Evolutionary conservation across 2,888 invertebrate species (phyloP).

Genomic region (Papilio elwesi): DNA sequence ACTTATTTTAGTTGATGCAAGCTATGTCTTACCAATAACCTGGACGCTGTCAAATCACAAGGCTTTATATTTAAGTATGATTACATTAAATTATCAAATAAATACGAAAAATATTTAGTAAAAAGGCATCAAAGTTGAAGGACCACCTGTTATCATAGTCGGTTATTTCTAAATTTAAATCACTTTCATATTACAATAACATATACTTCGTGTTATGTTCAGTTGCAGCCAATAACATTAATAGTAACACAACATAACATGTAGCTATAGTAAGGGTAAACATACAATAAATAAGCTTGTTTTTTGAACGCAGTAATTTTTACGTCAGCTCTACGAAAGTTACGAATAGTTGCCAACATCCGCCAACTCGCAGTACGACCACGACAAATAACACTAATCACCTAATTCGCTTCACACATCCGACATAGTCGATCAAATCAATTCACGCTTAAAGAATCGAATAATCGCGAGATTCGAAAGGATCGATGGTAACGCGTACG

Average conservation of each 20-base stretch:
- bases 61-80: too few relatives aligned
- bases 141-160: too few relatives aligned
- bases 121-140: too few relatives aligned
- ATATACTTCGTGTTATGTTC: too few relatives aligned
- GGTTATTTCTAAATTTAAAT: too few relatives aligned
- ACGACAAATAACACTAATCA: slow-evolving; percentile 66
- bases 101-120: too few relatives aligned
- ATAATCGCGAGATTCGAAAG: slow-evolving; percentile 34
- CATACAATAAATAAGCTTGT: slow-evolving; percentile 46
- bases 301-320: slow-evolving; percentile 44
- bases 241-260: too few relatives aligned
- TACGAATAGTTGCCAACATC: slow-evolving; percentile 36
- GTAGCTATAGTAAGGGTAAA: slow-evolving; percentile 45
- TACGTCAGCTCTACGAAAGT: slow-evolving; percentile 46
- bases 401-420: slow-evolving; percentile 66
- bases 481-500: slow-evolving; percentile 51
- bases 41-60: too few relatives aligned
- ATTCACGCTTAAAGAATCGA: slow-evolving; percentile 52
- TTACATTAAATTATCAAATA: too few relatives aligned
- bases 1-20: background rate
- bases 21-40: background rate
- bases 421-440: slow-evolving; percentile 61
- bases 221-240: too few relatives aligned
- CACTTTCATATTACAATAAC: too few relatives aligned
- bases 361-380: slow-evolving; percentile 59